Evolutionary conservation across 2,888 invertebrate genomes (phyloP).

Genomic region (Phaedon cochleariae): DNA sequence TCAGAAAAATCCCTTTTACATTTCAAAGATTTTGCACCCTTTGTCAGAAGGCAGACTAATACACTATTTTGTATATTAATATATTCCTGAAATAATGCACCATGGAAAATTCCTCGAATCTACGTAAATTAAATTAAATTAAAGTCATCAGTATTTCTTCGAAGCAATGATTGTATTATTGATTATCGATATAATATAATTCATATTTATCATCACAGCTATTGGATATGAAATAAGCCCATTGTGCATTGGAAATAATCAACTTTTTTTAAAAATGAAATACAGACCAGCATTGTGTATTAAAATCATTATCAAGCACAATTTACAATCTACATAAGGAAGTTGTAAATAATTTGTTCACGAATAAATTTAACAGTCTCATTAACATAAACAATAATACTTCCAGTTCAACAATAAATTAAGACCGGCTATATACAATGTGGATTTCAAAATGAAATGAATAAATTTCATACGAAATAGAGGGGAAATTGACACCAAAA

Average conservation of each 20-base stretch:
- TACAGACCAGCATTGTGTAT: conserved; percentile 2
- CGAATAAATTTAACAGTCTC: conserved; percentile 27
- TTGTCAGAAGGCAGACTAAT: too few species aligned
- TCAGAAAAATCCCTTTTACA: too few species aligned
- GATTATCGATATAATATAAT: not conserved
- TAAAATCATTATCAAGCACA: conserved; percentile 12
- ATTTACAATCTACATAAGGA: conserved; percentile 23
- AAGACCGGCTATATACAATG: conserved; percentile 4
- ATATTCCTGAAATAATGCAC: too few species aligned
- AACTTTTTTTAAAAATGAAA: not conserved
- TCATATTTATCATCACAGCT: too few species aligned
- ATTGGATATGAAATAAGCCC: too few species aligned
- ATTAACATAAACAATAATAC: conserved; percentile 29
- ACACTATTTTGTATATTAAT: too few species aligned
- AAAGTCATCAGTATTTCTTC: too few species aligned
- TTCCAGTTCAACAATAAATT: conserved; percentile 22
- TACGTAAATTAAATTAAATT: too few species aligned
- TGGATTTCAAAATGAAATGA: not conserved
- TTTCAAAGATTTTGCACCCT: too few species aligned
- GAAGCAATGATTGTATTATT: not conserved
- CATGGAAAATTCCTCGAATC: too few species aligned
- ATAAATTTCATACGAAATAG: not conserved
- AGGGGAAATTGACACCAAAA: conserved; percentile 2
- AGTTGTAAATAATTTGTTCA: conserved; percentile 32
- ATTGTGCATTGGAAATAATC: not conserved